Percentiles rank a stretch among this genome's conserved stretches.
Conservation (phyloP, 2,797 vertebrate genomes). For the Brachyrhaphis roseni region DNA sequence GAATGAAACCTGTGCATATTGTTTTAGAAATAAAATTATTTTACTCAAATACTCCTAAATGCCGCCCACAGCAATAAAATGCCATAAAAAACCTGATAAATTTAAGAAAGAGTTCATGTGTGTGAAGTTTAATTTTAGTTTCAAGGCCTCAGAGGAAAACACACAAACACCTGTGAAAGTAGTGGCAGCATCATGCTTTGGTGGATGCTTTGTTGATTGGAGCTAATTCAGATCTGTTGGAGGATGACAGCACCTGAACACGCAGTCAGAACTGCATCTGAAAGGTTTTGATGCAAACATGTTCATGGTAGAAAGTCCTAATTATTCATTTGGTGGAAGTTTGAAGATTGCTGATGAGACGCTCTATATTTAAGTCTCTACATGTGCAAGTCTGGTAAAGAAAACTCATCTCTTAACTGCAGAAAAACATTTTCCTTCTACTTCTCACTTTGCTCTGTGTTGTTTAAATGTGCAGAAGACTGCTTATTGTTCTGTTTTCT, state of each 20-base stretch:
- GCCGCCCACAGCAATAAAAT: not conserved
- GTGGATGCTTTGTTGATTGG: no score
- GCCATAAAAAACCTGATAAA: not conserved
- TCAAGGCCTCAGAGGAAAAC: not conserved
- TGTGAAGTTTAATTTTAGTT: not conserved
- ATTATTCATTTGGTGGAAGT: not conserved
- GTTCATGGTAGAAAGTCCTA: not conserved
- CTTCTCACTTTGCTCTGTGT: not conserved
- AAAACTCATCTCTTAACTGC: not conserved
- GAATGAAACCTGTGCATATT: not conserved
- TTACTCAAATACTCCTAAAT: not conserved
- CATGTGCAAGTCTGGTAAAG: not conserved
- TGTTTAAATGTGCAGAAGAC: constrained; percentile 6
- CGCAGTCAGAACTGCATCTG: not conserved
- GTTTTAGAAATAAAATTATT: not conserved
- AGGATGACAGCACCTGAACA: not conserved
- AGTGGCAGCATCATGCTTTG: not conserved
- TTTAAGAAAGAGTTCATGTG: not conserved
- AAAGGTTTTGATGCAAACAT: not conserved
- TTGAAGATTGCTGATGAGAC: not conserved
- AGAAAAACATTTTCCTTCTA: not conserved
- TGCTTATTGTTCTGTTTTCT: constrained; percentile 16
- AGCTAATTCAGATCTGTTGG: no score
- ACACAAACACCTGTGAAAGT: not conserved
- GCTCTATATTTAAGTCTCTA: not conserved